Conservation (phyloP, 2,113 vertebrate species). For the Cavia porcellus region DNA sequence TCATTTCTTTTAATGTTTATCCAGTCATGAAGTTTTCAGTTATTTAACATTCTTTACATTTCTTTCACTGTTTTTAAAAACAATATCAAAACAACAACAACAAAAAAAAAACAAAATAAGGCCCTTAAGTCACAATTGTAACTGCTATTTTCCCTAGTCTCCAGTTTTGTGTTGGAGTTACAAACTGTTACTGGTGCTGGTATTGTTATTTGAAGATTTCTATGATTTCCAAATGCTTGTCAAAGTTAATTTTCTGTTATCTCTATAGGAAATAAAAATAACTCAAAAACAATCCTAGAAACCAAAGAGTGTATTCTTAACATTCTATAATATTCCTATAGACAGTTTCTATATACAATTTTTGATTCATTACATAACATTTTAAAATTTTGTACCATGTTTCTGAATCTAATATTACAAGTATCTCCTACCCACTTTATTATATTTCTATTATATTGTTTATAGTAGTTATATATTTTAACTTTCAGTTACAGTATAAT, state of each 20-base stretch:
- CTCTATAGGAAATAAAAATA: slow-evolving; percentile 20
- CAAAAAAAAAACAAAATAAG: neutral
- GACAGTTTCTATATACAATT: slow-evolving; percentile 2
- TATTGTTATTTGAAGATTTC: neutral
- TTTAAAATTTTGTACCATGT: neutral
- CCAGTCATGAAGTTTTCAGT: neutral
- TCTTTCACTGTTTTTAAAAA: slow-evolving; percentile 21
- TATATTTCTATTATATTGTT: slow-evolving; percentile 28
- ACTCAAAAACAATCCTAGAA: slow-evolving; percentile 40
- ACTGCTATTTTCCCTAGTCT: neutral
- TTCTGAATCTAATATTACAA: slow-evolving; percentile 4
- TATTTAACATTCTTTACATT: neutral
- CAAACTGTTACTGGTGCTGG: neutral
- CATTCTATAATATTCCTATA: neutral
- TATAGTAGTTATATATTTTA: slow-evolving; percentile 25
- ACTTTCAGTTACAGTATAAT: neutral
- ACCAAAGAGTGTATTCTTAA: neutral
- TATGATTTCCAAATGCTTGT: neutral
- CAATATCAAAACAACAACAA: slow-evolving; percentile 14
- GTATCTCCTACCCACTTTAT: neutral
- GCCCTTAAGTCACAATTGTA: slow-evolving; percentile 33
- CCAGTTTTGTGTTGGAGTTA: neutral
- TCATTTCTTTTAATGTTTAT: neutral
- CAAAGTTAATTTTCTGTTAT: slow-evolving; percentile 47
- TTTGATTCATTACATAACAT: neutral